phyloP scores from a whole-genome alignment of 2,888 invertebrate species.

The Galerucella pusilla region DNA sequence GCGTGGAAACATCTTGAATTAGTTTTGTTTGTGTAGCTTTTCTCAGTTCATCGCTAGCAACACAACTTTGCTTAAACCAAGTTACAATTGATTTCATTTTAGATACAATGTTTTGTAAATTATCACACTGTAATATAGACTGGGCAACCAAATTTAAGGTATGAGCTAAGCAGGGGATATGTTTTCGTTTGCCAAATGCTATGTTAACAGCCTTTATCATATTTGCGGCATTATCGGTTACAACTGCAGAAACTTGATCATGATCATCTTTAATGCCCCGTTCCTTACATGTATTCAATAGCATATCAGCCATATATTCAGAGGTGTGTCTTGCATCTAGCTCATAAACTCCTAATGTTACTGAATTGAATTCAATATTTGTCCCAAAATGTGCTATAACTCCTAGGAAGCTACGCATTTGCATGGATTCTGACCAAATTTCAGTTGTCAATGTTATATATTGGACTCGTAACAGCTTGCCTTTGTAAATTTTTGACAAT shows the following conservation, averaged over 20 bases:
- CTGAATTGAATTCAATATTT: conserved; percentile 23
- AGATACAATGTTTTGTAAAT: conserved; percentile 10
- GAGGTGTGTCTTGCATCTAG: conserved; percentile 24
- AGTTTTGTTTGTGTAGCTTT: conserved; percentile 35
- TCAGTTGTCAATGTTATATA: conserved; percentile 43
- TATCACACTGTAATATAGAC: conserved; percentile 17
- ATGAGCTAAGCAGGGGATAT: conserved; percentile 47
- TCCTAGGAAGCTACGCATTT: conserved; percentile 43
- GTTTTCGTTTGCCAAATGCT: conserved; percentile 27
- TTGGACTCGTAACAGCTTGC: conserved; percentile 28
- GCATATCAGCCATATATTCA: conserved; percentile 17
- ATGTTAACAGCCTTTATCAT: conserved; percentile 25
- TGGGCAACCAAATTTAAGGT: conserved; percentile 39
- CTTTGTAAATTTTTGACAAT: conserved; percentile 32
- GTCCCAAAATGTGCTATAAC: conserved; percentile 34
- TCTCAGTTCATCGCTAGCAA: conserved; percentile 30
- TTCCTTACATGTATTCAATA: conserved; percentile 10
- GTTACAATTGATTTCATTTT: conserved; percentile 30
- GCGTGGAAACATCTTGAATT: conserved; percentile 52
- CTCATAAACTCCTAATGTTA: conserved; percentile 33
- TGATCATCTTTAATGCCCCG: conserved; percentile 1
- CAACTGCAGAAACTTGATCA: conserved; percentile 14
- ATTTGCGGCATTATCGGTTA: conserved; percentile 30
- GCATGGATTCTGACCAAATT: conserved; percentile 44
- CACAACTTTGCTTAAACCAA: conserved; percentile 30